Evolutionary conservation across 2,797 vertebrate genomes (phyloP).

Genomic region (Parambassis ranga): DNA sequence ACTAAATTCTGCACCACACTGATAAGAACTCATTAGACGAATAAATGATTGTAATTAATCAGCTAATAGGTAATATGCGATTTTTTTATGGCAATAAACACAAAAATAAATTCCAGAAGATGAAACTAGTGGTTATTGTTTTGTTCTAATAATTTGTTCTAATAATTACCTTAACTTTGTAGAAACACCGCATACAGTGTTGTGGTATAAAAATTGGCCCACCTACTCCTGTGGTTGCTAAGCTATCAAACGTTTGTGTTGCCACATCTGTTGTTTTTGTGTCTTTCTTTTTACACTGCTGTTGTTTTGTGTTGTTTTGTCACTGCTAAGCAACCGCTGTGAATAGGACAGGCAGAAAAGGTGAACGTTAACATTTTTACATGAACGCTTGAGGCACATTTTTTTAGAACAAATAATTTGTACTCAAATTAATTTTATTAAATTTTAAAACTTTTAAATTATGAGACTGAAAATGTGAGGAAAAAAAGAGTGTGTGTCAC

Average conservation of each 20-base stretch:
- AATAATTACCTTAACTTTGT: no score
- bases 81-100: no score
- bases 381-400: neutral
- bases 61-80: no score
- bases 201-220: constrained; percentile 1
- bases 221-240: constrained; percentile 2
- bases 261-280: constrained; percentile 9
- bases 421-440: accelerated
- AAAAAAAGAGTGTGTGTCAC: neutral
- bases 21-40: no score
- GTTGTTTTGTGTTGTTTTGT: neutral
- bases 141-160: no score
- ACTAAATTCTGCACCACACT: no score
- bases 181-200: no score
- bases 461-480: neutral
- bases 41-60: no score
- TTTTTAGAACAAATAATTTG: neutral
- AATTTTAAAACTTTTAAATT: neutral
- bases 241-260: neutral
- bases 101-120: no score
- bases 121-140: no score
- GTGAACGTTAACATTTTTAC: neutral
- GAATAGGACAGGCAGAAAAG: neutral
- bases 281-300: no score
- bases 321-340: constrained; percentile 5